Evolutionary conservation across 2,113 vertebrate genomes (phyloP), one percentile per base, ranked within the genome.

Genomic region (Vidua chalybeata): DNA sequence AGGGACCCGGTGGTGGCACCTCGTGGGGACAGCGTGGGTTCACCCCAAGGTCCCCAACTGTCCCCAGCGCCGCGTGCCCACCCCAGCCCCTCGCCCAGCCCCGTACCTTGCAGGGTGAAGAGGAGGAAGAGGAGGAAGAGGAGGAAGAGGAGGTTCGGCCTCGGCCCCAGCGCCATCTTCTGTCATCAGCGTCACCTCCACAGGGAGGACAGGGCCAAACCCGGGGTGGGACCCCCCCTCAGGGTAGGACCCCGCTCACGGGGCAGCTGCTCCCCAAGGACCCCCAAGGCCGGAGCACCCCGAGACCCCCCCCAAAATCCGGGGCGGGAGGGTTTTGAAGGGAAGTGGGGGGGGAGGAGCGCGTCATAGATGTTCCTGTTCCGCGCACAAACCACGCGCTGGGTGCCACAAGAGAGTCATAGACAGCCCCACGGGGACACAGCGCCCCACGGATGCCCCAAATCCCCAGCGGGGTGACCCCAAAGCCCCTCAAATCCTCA

Each of bases 351-450:
- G 10, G 13, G 15, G 15, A 10, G 15, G 15, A 10, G 12, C 8
- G 0, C 10, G 10, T 8, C 7, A 17, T 8, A 15, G n/a, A 11
- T 15, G 7, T 37, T 59, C 15, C 58, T 17, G 15, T 59, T 58
- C 22, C 14, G 13, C 3, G 6, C 9, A 3, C 2, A 9, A 8
- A 1, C 30, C 11, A 2, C 17, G 2, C 7, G n/a, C n/a, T n/a
- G n/a, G 7, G 19, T 7, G 28, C 11, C 52, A 52, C 51, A 16
- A 16, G 51, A 4, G 51, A 28, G 9, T 28, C 26, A 52, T 13
- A 24, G 21, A 5, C 52, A 31, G 55, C 55, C 55, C 33, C 2
- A 1, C 6, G 5, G 21, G 56, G 56, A 22, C 21, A 15, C 33
- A n/a, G 20, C 20, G 5, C 33, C 33, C 56, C 33, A 22, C 2